Evolutionary conservation across 2,888 invertebrate genomes (phyloP), one percentile per base, ranked within the genome.

Genomic region (Formica aserva): DNA sequence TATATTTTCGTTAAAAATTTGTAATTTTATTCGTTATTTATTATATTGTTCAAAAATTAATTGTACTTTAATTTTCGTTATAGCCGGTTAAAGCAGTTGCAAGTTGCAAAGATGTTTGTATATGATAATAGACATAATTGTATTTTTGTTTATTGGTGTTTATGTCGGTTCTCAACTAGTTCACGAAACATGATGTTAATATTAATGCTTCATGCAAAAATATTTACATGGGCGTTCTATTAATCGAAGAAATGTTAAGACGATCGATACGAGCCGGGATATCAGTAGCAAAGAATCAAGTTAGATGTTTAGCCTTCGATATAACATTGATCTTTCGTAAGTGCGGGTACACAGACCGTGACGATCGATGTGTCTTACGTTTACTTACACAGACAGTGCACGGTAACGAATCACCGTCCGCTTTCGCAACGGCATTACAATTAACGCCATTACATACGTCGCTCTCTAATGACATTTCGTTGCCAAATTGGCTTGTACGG

Each of bases 401-500:
- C 29, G 67, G n/a, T 80, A 80, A 60, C 60, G 60, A 80, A 72
- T 72, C 32, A 60, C 72, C 26, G 29, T 72, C 45, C 41, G 78
- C 60, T 80, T 60, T 80, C 72, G 67, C 72, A 45, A 32, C 60
- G 41, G 72, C 60, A 45, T 80, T 80, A 80, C 72, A 80, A 71
- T 80, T 72, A 80, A 80, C 78, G 41, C 72, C 22, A 35, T 80
- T 72, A 60, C 78, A 80, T 80, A 80, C 84, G 84, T 55, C 67
- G 67, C 67, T 83, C 62, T 18, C 52, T 83, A 83, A 83, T 84
- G 83, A 67, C 83, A 62, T 71, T 84, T 83, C 84, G 69, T 83
- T 83, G 83, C 83, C 83, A 83, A 83, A 83, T 83, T 83, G 83
- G 84, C 83, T 83, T 69, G 71, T 83, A 84, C 71, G 60, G 45